Percentiles rank a stretch among this genome's conserved stretches.
Evolutionary conservation across 2,888 invertebrate species (phyloP).

Genomic region (Brenthis ino): DNA sequence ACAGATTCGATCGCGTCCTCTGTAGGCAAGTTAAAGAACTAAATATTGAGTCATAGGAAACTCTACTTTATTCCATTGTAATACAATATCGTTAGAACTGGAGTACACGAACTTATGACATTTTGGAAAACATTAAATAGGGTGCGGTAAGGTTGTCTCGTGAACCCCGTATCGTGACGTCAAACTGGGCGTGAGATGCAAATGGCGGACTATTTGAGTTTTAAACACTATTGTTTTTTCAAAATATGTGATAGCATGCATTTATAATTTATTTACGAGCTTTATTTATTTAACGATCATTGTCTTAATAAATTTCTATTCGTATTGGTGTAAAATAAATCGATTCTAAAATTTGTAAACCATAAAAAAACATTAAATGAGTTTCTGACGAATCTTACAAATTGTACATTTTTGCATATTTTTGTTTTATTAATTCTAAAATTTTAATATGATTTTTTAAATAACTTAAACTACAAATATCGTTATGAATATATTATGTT

Average conservation of each 20-base stretch:
- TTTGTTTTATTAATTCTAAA: too few species aligned
- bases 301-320: neutral
- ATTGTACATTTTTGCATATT: too few species aligned
- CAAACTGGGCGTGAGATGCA: slow-evolving; percentile 80
- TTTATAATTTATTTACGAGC: slow-evolving; percentile 3
- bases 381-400: too few species aligned
- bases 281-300: neutral
- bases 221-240: slow-evolving; percentile 11
- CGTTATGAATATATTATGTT: too few species aligned
- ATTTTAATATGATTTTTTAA: too few species aligned
- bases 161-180: slow-evolving; percentile 80
- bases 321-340: too few species aligned
- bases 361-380: too few species aligned
- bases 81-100: slow-evolving; percentile 41
- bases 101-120: slow-evolving; percentile 45
- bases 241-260: slow-evolving; percentile 10
- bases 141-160: slow-evolving; percentile 76
- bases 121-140: slow-evolving; percentile 56
- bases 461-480: too few species aligned
- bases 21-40: slow-evolving; percentile 50
- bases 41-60: slow-evolving; percentile 47
- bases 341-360: too few species aligned
- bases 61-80: slow-evolving; percentile 9
- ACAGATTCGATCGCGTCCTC: slow-evolving; percentile 57
- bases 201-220: slow-evolving; percentile 56